These are phyloP conservation scores for Lithosia quadra DNA, from an alignment of 2,888 invertebrate genomes.

Conservation along the genomic window DNA sequence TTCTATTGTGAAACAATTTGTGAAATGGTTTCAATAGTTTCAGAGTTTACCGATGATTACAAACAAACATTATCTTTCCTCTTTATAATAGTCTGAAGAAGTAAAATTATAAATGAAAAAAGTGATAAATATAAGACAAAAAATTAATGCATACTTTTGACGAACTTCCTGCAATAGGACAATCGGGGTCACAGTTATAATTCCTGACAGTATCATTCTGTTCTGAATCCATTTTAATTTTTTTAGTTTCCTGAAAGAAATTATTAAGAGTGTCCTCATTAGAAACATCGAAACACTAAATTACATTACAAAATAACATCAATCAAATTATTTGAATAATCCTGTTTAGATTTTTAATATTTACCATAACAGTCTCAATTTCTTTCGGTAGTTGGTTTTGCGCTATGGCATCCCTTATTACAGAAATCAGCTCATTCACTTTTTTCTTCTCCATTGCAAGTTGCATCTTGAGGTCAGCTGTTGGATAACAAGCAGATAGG, in stretches of 20 bases:
- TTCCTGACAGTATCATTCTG: too few relatives aligned
- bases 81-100: too few relatives aligned
- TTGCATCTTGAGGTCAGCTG: conserved; percentile 65
- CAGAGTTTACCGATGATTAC: too few relatives aligned
- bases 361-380: not conserved
- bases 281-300: too few relatives aligned
- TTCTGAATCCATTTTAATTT: not conserved
- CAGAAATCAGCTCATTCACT: conserved; percentile 66
- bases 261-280: not conserved
- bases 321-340: too few relatives aligned
- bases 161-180: not conserved
- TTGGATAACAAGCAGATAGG: conserved; percentile 1
- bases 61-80: too few relatives aligned
- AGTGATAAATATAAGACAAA: not conserved
- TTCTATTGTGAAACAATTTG: too few relatives aligned
- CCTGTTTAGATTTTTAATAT: not conserved
- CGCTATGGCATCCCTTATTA: conserved; percentile 11
- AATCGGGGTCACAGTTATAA: conserved; percentile 1
- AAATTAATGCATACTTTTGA: conserved; percentile 1
- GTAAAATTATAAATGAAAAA: too few relatives aligned
- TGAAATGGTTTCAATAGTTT: too few relatives aligned
- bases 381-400: not conserved
- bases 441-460: conserved; percentile 66
- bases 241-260: not conserved
- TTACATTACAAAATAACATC: too few relatives aligned